Evolutionary conservation across 2,113 vertebrate species (phyloP), one percentile per base, ranked within the genome.

Genomic region (Ageneiosus marmoratus): DNA sequence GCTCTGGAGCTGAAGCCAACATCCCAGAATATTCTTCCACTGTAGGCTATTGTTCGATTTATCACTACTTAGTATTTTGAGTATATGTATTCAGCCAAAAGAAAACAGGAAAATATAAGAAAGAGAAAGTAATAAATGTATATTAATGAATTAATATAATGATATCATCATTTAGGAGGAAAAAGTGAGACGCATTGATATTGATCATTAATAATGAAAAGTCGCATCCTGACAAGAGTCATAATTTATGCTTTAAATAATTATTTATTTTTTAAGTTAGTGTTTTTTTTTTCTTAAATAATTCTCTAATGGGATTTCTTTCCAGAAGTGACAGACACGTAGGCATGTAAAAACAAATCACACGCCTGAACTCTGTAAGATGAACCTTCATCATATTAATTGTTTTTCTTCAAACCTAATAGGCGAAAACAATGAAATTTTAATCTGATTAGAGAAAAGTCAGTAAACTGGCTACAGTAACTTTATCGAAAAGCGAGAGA

Each of bases 1-100:
- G 56, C 44, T 29, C 58, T n/a, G 60, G 41, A 50, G 16, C 77
- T 34, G 13, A 80, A 20, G 44, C 77, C 27, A 44, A 62, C 77
- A 62, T 79, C 77, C 77, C 77, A 79, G 82, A 78, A 86, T 86
- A 69, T 20, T 22, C 7, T 29, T 55, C 56, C 65, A 76, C 50
- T 76, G 29, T 20, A 12, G 16, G 20, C 34, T 27, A 78, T 41
- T 65, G 27, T 29, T 58, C 63, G 58, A 69, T 32, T 81, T 82
- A 24, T 44, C 16, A 27, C 32, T 7, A 18, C 29, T 56, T 20
- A 9, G 62, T 27, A 29, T 63, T 70, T 44, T 24, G 22, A 32
- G 13, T 29, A 5, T 41, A 27, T 27, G 56, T 27, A 27, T 60
- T 60, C 56, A 27, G 56, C n/a, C 11, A 50, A 50, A 12, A 50